Evolutionary conservation across 2,797 vertebrate genomes (phyloP).

Genomic region (Acanthurus leucopareius): DNA sequence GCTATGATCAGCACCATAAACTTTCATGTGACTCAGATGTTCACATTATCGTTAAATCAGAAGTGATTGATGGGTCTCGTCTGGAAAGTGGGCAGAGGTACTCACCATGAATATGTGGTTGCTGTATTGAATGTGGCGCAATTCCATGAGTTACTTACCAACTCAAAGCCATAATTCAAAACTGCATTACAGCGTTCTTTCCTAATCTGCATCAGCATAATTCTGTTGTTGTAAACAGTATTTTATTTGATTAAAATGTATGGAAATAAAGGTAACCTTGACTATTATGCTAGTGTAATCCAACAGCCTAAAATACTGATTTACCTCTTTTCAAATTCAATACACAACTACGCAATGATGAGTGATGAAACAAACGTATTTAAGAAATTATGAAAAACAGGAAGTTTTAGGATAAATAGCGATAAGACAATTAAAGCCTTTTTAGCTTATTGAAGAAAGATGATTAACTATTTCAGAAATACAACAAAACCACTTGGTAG

Average conservation of each 20-base stretch:
- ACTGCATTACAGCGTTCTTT: neutral
- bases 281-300: neutral
- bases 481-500: neutral
- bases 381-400: neutral
- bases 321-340: neutral
- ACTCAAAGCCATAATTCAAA: conserved; percentile 4
- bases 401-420: neutral
- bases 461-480: neutral
- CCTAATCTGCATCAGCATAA: neutral
- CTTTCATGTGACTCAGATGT: conserved; percentile 33
- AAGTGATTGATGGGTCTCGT: conserved; percentile 31
- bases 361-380: neutral
- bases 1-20: conserved; percentile 37
- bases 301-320: neutral
- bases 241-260: neutral
- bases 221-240: neutral
- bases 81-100: conserved; percentile 7
- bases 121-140: neutral
- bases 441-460: neutral
- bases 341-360: neutral
- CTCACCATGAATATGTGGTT: conserved; percentile 19
- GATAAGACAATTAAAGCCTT: neutral
- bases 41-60: conserved; percentile 44
- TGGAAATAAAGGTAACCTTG: neutral
- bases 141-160: neutral